Evolutionary conservation across 2,113 vertebrate genomes (phyloP), one percentile per base, ranked within the genome.

Genomic region (Lepus europaeus): DNA sequence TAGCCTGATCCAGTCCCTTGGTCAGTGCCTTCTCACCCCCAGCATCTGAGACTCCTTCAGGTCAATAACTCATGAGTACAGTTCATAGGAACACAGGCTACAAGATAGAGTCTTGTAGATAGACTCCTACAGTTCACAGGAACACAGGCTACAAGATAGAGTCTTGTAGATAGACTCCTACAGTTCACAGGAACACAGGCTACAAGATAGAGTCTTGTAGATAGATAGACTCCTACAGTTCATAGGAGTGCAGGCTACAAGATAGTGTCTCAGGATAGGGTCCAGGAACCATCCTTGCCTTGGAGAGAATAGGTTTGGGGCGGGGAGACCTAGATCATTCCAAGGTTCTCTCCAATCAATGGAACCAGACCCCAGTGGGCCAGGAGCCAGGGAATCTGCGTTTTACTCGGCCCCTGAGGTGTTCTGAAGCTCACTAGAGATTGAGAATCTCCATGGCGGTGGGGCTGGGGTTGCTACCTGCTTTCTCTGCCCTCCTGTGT

Each of bases 1-100:
- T 45, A 77, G 7, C 6, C 49, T 53, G 19, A 23, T 39, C 45
- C 12, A 56, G 4, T 4, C 51, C 12, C 13, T 14, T 0, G 0
- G 1, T 69, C 11, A 20, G 6, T 16, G 9, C 5, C 72, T 90
- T 81, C 56, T 92, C 1, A 0, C 63, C 77, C n/a, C 39, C 39
- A 56, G 19, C 8, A 45, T 19, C 22, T 23, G 49, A 85, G 63
- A 66, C 7, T 74, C n/a, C 56, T 79, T 64, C 51, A 36, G 11
- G 13, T 49, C 80, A 3, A 33, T 53, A 51, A 53, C 5, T 56
- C n/a, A 4, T 22, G 59, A 89, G 33, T 45, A 33, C 6, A 53
- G 9, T 45, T 79, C 49, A 64, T 3, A 63, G 45, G 36, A 2
- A 8, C 29, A 29, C 61, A 82, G 66, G 70, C 9, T 22, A 2